Percentiles rank a stretch among this genome's conserved stretches.
Conservation (phyloP, 2,888 invertebrate genomes). For the Hymenopus coronatus region DNA sequence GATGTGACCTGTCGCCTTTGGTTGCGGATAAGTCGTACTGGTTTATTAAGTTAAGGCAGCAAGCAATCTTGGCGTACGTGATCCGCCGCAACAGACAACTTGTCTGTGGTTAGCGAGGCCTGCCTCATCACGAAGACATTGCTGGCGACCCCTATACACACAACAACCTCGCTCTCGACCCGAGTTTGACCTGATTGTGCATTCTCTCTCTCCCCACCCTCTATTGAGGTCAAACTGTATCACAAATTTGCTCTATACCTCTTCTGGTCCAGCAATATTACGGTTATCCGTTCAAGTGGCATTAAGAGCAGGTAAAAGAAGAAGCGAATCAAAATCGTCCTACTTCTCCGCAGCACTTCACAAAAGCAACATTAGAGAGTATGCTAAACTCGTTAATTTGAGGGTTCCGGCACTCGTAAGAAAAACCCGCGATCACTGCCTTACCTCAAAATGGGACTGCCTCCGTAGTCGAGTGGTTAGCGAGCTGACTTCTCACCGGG, state of each 20-base stretch:
- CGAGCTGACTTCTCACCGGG: too few species aligned
- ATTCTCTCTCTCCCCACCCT: neutral
- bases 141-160: neutral
- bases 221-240: neutral
- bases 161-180: neutral
- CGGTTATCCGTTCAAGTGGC: neutral
- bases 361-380: too few species aligned
- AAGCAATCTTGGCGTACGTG: too few species aligned
- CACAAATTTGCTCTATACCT: neutral
- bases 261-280: neutral
- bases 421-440: too few species aligned
- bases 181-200: neutral
- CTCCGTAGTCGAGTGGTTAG: too few species aligned
- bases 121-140: neutral
- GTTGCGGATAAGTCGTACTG: too few species aligned
- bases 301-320: neutral
- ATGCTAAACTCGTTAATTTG: too few species aligned
- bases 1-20: too few species aligned
- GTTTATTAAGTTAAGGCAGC: too few species aligned
- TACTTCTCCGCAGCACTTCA: neutral
- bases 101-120: neutral
- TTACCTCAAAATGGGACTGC: too few species aligned
- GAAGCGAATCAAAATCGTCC: neutral
- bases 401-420: too few species aligned
- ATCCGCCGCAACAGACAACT: neutral